These are phyloP conservation scores for Etheostoma cragini DNA, from an alignment of 2,113 vertebrate species.

Conservation along the genomic window DNA sequence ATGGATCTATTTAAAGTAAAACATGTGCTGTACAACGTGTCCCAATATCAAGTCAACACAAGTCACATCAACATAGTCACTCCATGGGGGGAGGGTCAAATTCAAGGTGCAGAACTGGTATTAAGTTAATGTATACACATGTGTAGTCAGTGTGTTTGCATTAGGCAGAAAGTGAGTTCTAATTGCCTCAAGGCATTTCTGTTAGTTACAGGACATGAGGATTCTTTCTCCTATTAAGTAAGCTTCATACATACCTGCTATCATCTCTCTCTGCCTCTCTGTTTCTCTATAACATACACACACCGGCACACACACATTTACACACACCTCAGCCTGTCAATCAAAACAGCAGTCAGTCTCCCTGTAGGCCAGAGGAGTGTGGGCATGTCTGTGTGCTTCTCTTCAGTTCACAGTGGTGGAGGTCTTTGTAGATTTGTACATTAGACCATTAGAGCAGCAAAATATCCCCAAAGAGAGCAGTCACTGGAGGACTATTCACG, in stretches of 20 bases:
- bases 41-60: slow-evolving; percentile 2
- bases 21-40: background rate
- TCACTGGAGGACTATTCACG: background rate
- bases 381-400: slow-evolving; percentile 40
- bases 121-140: slow-evolving; percentile 20
- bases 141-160: slow-evolving; percentile 33
- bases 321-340: slow-evolving; percentile 41
- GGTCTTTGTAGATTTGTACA: slow-evolving; percentile 69
- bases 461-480: slow-evolving; percentile 50
- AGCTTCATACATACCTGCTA: slow-evolving; percentile 51
- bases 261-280: slow-evolving; percentile 29
- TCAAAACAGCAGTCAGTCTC: slow-evolving; percentile 61
- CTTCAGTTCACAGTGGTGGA: slow-evolving; percentile 46
- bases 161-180: slow-evolving; percentile 15
- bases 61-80: background rate
- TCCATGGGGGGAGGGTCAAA: slow-evolving; percentile 8
- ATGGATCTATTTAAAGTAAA: slow-evolving; percentile 19
- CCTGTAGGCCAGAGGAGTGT: slow-evolving; percentile 36
- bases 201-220: slow-evolving; percentile 49
- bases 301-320: background rate
- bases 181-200: slow-evolving; percentile 55
- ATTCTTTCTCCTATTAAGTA: slow-evolving; percentile 57
- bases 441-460: slow-evolving; percentile 65
- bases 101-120: slow-evolving; percentile 18
- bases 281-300: slow-evolving; percentile 6